Percentiles rank a stretch among this genome's conserved stretches.
Evolutionary conservation across 1,140 invertebrate species (phyloP).

Genomic region (Orius laevigatus): DNA sequence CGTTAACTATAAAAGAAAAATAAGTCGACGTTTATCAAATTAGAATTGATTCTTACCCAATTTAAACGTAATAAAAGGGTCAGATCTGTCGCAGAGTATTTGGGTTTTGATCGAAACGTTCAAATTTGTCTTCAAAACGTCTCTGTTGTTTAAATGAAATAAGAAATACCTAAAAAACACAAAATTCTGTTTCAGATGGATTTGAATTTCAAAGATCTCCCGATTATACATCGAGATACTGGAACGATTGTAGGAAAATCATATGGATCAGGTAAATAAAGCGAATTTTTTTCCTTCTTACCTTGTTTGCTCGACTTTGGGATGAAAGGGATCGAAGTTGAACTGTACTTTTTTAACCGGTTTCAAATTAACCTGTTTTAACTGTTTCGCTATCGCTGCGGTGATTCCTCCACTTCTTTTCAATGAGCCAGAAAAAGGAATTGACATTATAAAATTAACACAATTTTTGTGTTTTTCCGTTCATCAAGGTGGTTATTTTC

Average conservation of each 20-base stretch:
- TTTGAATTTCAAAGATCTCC: constrained; percentile 34
- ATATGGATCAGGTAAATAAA: constrained; percentile 37
- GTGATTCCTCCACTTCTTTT: constrained; percentile 17
- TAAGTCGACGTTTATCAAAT: constrained; percentile 1
- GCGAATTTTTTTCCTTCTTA: constrained; percentile 31
- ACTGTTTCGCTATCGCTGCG: constrained; percentile 20
- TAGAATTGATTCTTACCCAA: constrained; percentile 15
- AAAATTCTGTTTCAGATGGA: constrained; percentile 25
- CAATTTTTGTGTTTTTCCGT: too few species aligned
- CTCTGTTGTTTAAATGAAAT: constrained; percentile 43
- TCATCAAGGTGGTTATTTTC: too few species aligned
- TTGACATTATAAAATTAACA: constrained; percentile 17
- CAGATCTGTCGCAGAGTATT: constrained; percentile 57
- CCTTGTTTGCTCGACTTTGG: constrained; percentile 49
- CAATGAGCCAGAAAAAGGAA: constrained; percentile 20
- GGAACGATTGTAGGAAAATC: constrained; percentile 41
- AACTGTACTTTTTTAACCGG: constrained; percentile 60
- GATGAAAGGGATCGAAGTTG: constrained; percentile 68
- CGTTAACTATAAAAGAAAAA: constrained; percentile 38
- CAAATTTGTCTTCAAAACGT: constrained; percentile 50
- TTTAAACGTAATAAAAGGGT: constrained; percentile 40
- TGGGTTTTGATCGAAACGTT: constrained; percentile 57
- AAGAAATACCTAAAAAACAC: constrained; percentile 51
- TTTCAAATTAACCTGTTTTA: constrained; percentile 44
- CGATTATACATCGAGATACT: constrained; percentile 34